Conservation (phyloP, 1,140 invertebrate genomes). For the Phocides pigmalion region DNA sequence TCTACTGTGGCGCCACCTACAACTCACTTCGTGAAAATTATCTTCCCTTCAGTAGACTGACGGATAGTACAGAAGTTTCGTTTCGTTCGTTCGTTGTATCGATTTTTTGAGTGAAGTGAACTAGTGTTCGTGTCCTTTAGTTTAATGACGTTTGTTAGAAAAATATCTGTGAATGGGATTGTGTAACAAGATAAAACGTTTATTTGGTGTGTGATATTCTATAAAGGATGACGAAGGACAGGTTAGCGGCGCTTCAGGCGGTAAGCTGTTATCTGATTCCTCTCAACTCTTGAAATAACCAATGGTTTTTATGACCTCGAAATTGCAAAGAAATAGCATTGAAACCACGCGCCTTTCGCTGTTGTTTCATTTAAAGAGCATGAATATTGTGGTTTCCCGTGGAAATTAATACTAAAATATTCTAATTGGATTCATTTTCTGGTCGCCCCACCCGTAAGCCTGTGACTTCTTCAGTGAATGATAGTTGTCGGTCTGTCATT, state of each 20-base stretch:
- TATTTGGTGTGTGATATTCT: constrained; percentile 85
- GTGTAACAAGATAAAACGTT: constrained; percentile 86
- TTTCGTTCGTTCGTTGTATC: constrained; percentile 88
- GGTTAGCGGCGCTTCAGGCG: constrained; percentile 97
- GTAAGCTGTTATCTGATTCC: constrained; percentile 86
- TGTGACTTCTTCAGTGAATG: constrained; percentile 56
- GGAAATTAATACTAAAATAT: constrained; percentile 35
- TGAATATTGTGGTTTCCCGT: constrained; percentile 12
- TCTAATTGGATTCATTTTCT: constrained; percentile 51
- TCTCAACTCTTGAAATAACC: constrained; percentile 61
- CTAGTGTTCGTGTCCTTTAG: constrained; percentile 90
- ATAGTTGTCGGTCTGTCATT: constrained; percentile 60
- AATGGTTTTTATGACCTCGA: constrained; percentile 74
- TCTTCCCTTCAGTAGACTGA: constrained; percentile 62
- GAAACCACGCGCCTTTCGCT: constrained; percentile 44
- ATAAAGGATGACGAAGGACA: constrained; percentile 97
- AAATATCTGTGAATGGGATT: constrained; percentile 91
- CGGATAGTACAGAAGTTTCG: constrained; percentile 84
- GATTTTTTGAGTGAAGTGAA: constrained; percentile 90
- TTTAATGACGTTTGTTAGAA: constrained; percentile 89
- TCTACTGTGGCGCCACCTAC: constrained; percentile 76
- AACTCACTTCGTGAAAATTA: constrained; percentile 64
- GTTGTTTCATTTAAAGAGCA: constrained; percentile 18
- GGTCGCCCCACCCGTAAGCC: constrained; percentile 71
- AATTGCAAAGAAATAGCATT: constrained; percentile 65